Percentiles rank a stretch among this genome's conserved stretches.
These are phyloP conservation scores for Drosophila sp. DNA, from an alignment of 1,140 invertebrate genomes.

Conservation along the genomic window DNA sequence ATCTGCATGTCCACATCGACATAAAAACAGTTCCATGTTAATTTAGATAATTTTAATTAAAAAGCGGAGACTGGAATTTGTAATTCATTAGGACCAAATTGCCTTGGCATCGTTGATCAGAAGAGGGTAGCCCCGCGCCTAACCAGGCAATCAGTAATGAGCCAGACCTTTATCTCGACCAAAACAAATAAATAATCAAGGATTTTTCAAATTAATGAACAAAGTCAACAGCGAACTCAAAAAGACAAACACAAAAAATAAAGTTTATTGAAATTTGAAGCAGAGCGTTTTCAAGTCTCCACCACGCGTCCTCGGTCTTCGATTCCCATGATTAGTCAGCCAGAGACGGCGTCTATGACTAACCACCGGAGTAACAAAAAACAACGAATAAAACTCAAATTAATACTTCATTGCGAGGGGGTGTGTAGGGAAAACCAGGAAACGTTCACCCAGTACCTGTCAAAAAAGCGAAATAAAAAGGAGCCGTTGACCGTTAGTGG, in stretches of 20 bases:
- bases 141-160: conserved; percentile 3
- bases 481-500: conserved; percentile 33
- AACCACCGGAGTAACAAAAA: conserved; percentile 28
- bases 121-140: neutral
- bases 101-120: conserved; percentile 27
- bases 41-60: too few relatives aligned
- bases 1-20: too few relatives aligned
- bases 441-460: conserved; percentile 51
- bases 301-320: conserved; percentile 31
- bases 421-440: conserved; percentile 20
- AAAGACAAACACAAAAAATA: conserved; percentile 40
- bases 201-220: conserved; percentile 45
- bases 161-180: conserved; percentile 13
- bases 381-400: conserved; percentile 63
- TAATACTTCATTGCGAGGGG: conserved; percentile 34
- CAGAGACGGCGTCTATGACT: conserved; percentile 52
- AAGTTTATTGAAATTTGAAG: conserved; percentile 56
- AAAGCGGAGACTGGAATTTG: too few relatives aligned
- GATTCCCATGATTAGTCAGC: conserved; percentile 56
- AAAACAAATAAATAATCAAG: conserved; percentile 40
- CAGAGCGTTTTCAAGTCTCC: conserved; percentile 15
- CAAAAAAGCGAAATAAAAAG: conserved; percentile 10
- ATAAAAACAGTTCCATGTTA: too few relatives aligned
- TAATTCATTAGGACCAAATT: conserved; percentile 50
- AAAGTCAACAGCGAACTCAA: conserved; percentile 17